Conservation (phyloP, 2,888 invertebrate species). For the Sarcophaga carnaria region DNA sequence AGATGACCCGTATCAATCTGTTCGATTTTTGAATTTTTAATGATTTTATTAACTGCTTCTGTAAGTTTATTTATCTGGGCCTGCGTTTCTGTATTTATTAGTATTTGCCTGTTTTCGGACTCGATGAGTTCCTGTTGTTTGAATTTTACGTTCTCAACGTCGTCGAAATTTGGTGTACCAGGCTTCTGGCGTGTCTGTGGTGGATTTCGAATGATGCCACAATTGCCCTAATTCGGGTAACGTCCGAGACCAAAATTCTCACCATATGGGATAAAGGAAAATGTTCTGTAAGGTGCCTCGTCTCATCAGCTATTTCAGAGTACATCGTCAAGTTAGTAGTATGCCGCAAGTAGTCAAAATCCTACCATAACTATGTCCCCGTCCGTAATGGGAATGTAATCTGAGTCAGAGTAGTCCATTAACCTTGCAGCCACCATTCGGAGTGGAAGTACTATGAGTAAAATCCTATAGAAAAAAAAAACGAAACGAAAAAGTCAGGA, state of each 20-base stretch:
- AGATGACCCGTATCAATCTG: conserved; percentile 36
- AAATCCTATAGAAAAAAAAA: neutral
- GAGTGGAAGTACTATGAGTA: neutral
- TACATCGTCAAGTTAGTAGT: neutral
- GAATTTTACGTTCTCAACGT: conserved; percentile 8
- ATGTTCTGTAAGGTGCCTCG: neutral
- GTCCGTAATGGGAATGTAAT: conserved; percentile 23
- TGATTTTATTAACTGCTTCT: conserved; percentile 54
- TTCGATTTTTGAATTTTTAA: conserved; percentile 14
- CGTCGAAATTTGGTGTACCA: conserved; percentile 44
- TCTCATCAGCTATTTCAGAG: neutral
- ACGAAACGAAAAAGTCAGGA: neutral
- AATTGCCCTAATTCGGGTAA: neutral
- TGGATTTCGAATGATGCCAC: conserved; percentile 30
- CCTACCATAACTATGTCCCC: conserved; percentile 18
- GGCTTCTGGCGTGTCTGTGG: conserved; percentile 33
- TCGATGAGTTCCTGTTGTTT: conserved; percentile 19
- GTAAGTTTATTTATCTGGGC: conserved; percentile 56
- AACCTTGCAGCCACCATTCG: neutral
- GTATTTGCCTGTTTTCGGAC: conserved; percentile 46
- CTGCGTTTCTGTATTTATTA: conserved; percentile 53
- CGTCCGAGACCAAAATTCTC: neutral
- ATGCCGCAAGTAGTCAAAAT: neutral
- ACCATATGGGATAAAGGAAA: conserved; percentile 48
- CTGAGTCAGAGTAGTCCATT: conserved; percentile 15